A percentile compares a stretch with the other conserved stretches of the same genome.
These are phyloP conservation scores for Eurypyga helias DNA, from an alignment of 2,113 vertebrate species.

Conservation along the genomic window DNA sequence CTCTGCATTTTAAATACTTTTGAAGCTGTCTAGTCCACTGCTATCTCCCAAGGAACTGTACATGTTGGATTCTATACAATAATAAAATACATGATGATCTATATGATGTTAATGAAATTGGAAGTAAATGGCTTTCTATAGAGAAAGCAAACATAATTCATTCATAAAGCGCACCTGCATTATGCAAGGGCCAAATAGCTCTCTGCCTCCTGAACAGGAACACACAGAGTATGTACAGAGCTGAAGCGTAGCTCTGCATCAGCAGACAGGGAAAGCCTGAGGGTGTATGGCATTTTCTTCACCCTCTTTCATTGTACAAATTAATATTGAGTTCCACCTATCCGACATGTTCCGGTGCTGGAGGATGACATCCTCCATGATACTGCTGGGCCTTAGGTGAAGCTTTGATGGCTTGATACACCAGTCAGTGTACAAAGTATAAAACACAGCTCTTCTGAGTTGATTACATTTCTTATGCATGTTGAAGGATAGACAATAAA, in stretches of 20 bases:
- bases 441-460: neutral
- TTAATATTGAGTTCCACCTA: rapidly evolving
- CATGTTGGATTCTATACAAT: neutral
- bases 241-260: neutral
- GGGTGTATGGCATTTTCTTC: rapidly evolving
- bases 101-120: neutral
- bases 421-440: neutral
- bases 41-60: neutral
- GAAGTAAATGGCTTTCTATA: neutral
- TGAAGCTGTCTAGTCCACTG: neutral
- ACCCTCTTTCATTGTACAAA: neutral
- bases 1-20: neutral
- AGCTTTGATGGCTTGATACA: neutral
- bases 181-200: neutral
- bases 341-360: rapidly evolving
- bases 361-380: neutral
- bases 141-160: neutral
- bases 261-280: neutral
- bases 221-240: rapidly evolving
- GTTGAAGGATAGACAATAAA: neutral
- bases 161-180: neutral
- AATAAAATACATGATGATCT: neutral
- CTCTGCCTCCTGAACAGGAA: neutral
- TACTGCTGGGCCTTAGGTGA: neutral
- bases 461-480: neutral